Evolutionary conservation across 2,888 invertebrate genomes (phyloP), one percentile per base, ranked within the genome.

Genomic region (Caenorhabditis angaria): DNA sequence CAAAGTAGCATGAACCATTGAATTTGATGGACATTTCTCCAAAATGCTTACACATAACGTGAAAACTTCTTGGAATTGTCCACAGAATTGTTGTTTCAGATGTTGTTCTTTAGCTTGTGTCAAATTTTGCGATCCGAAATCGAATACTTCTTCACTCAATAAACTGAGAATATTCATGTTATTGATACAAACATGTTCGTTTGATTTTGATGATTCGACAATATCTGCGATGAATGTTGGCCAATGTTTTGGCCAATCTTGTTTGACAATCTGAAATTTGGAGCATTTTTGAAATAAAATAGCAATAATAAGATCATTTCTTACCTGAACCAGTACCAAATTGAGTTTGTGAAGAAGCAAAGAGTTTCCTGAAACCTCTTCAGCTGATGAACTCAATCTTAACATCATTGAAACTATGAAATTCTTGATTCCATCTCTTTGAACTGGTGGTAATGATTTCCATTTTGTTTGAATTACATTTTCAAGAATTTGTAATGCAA

Each of bases 171-270:
- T 99, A 29, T 93, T 93, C 97, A 99, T 99, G 89, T 99, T 99
- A 89, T 99, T 99, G 90, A 97, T 97, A 90, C 99, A 99, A 58
- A 99, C 91, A 85, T 95, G 94, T 89, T 99, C 99, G 88, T 97
- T 97, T 28, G 97, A 97, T 91, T 96, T 96, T 85, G 96, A 96
- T 56, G 99, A 95, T 70, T 97, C 99, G 70, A 99, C 97, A 88
- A 99, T 99, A 88, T 99, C 99, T 87, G 94, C 93, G 85, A 99
- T 97, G 89, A 99, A 99, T 29, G 95, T 93, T 87, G 97, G 95
- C 99, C 99, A 99, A 88, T 99, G 97, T 88, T 95, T 95, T 66
- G 99, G 99, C 99, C 99, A 99, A 89, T 99, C 99, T 87, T 97
- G 92, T 89, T 99, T 99, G 87, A 99, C 91, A 79, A 99, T 97